Base-by-base conservation (phyloP, 2,113 vertebrate species). In the Lycocorax pyrrhopterus region DNA sequence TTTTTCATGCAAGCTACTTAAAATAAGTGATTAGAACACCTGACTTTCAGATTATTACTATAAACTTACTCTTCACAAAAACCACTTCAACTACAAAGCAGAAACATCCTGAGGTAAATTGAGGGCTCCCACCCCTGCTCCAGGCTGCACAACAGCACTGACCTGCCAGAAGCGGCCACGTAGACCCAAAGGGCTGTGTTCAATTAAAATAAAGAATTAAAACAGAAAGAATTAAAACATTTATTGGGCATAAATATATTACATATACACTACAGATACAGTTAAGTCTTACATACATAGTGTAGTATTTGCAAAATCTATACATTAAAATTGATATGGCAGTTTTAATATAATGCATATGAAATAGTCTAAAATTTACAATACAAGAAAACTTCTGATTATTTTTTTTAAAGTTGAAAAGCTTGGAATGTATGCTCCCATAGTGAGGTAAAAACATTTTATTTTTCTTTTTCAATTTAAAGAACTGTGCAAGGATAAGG, bases 161-260 rank as follows among this genome's bases (percentile, higher is more conserved):
- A 43, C 30, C 64, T 22, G 60, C 53, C 13, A 25, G 35, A 18
- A 52, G 17, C 15, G 49, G 23, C 68, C 44, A 13, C 3, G 0
- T 2, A 4, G 21, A 22, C 26, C 9, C 27, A 21, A 35, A 68
- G 14, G 19, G 13, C 52, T 73, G 11, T 10, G 9, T 21, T 52
- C 67, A 27, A 43, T 37, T 37, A 84, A 75, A 78, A 96, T 97
- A 97, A 98, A 97, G 97, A 99, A 99, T 99, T 99, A 99, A 99
- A 99, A 98, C 97, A 95, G 97, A 98, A 98, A 98, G 98, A 99
- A 99, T 99, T 99, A 99, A 99, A 99, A 99, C 99, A 99, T 99
- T 99, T 99, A 99, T 99, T 99, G 99, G 98, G 99, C 99, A 99
- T 99, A 99, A 99, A 99, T 99, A 99, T 99, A 99, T 99, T 99